Evolutionary conservation across 92 coral and sea anemone genomes (phyloP), one percentile per base, ranked within the genome.

Genomic region (Phenganax subtilis): DNA sequence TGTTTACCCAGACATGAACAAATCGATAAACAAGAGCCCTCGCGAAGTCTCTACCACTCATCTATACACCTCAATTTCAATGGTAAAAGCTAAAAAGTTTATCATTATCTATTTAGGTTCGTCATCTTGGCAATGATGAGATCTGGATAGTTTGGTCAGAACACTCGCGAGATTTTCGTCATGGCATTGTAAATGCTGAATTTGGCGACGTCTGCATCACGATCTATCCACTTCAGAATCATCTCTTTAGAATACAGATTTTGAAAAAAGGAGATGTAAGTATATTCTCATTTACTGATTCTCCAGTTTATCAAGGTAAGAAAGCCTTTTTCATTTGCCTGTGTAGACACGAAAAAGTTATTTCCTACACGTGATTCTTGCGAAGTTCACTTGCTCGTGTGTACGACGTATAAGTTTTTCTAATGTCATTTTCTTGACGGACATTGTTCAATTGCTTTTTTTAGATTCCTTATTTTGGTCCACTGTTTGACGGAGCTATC

Each of bases 81-180:
- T 20, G 12, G 63, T 11, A 58, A 15, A 10, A 3, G 17, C 8
- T 62, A 28, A n/a, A 29, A 37, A 25, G 1, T 29, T 55, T 77
- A 0, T 77, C 47, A 7, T 58, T 0, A 15, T 15, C 66, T 74
- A 66, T 60, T 6, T 58, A 94, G 98, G 96, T 94, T 77, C 98
- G 98, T 54, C 98, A 94, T 80, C 92, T 94, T 30, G 98, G 98
- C 27, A 94, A 94, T 84, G 98, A 94, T 75, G 98, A 91, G 80
- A 91, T 94, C 27, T 96, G 92, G 72, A 94, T 94, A 44, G 98
- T 94, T 37, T 94, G 98, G 98, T 94, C 98, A 37, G 98, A 94
- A 69, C 98, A 94, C 80, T 87, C 86, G 31, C 86, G 98, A 14
- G 98, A 92, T 62, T 94, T 92, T 81, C 96, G 98, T 10, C 92